These are phyloP conservation scores for Syngnathus typhle DNA, from an alignment of 2,113 vertebrate genomes.

Conservation along the genomic window DNA sequence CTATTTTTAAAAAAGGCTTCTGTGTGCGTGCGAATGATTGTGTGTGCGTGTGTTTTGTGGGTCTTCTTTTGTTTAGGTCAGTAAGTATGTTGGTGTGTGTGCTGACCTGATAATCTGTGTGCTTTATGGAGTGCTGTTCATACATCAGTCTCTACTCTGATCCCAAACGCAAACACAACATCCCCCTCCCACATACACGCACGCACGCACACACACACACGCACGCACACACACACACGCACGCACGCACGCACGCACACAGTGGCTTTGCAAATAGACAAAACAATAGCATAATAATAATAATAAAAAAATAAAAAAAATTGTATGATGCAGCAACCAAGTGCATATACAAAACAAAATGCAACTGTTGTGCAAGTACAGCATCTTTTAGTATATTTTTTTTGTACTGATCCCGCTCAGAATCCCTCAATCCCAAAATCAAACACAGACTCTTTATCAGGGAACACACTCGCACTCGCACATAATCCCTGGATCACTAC, in stretches of 20 bases:
- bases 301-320: neutral
- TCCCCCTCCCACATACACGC: slow-evolving; percentile 17
- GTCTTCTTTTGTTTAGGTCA: slow-evolving; percentile 46
- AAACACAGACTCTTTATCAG: slow-evolving; percentile 67
- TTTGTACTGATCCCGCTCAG: slow-evolving; percentile 50
- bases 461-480: slow-evolving; percentile 43
- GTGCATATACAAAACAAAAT: neutral
- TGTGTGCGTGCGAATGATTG: neutral
- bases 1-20: neutral
- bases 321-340: neutral
- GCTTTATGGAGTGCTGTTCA: slow-evolving; percentile 70
- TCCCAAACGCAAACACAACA: slow-evolving; percentile 63
- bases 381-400: neutral
- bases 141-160: slow-evolving; percentile 62
- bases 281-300: neutral
- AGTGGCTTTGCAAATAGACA: neutral
- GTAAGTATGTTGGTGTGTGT: slow-evolving; percentile 52
- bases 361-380: neutral
- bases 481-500: slow-evolving; percentile 52
- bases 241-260: slow-evolving; percentile 24
- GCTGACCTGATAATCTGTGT: slow-evolving; percentile 69
- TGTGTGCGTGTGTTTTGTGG: slow-evolving; percentile 18
- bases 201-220: slow-evolving; percentile 18
- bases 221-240: slow-evolving; percentile 23
- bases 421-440: slow-evolving; percentile 55